A percentile compares a stretch with the other conserved stretches of the same genome.
Conservation (phyloP, 2,888 invertebrate genomes). For the Miltochrista miniata region DNA sequence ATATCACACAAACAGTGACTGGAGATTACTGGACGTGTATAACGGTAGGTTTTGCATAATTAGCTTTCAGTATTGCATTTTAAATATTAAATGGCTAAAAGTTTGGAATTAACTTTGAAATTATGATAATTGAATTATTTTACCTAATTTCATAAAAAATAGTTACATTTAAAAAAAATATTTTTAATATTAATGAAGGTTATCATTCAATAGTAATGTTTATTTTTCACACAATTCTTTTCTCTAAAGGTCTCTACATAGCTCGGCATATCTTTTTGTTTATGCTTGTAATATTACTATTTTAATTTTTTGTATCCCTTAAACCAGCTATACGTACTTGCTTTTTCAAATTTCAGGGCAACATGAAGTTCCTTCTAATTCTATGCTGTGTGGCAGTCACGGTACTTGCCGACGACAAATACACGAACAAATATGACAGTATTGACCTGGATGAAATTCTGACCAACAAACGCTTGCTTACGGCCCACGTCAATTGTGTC, state of each 20-base stretch:
- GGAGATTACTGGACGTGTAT: slow-evolving; percentile 42
- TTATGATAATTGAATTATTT: no score
- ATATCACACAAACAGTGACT: slow-evolving; percentile 56
- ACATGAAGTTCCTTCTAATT: slow-evolving; percentile 47
- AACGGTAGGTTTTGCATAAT: slow-evolving; percentile 48
- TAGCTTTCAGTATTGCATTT: no score
- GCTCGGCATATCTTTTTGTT: not conserved
- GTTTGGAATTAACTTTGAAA: not conserved
- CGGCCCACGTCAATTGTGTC: slow-evolving; percentile 86
- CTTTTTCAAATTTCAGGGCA: slow-evolving; percentile 39
- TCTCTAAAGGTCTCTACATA: no score
- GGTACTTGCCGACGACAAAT: slow-evolving; percentile 59
- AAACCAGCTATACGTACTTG: no score
- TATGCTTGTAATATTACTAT: not conserved
- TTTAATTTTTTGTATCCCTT: no score
- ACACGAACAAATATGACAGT: slow-evolving; percentile 88
- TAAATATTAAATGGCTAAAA: no score
- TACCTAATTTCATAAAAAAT: no score
- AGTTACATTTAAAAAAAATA: no score
- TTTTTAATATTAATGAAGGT: no score
- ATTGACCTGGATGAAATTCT: slow-evolving; percentile 87
- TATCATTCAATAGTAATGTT: no score
- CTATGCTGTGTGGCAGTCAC: slow-evolving; percentile 45
- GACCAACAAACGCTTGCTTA: slow-evolving; percentile 85
- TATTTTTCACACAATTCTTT: no score